These are phyloP conservation scores for Clarias gariepinus DNA, from an alignment of 2,113 vertebrate genomes.

Conservation along the genomic window DNA sequence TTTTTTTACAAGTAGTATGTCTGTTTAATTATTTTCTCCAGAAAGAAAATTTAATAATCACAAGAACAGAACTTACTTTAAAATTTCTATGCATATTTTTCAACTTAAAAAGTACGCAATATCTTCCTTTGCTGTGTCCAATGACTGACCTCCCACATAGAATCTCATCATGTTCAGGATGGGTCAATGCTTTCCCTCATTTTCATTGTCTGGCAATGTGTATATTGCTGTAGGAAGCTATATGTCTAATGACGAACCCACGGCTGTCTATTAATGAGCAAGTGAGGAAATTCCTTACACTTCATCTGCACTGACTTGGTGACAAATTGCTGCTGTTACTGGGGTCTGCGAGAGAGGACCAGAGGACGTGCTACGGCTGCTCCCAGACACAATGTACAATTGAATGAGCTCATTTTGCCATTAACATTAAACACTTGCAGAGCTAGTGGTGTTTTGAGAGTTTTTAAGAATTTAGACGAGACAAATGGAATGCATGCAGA, in stretches of 20 bases:
- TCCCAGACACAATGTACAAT: constrained; percentile 29
- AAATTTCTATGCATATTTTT: background rate
- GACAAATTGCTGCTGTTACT: constrained; percentile 55
- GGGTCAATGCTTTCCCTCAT: constrained; percentile 26
- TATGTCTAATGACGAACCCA: constrained; percentile 42
- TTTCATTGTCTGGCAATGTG: constrained; percentile 31
- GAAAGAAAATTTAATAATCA: background rate
- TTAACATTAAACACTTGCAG: constrained; percentile 29
- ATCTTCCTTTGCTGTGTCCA: background rate
- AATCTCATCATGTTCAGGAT: background rate
- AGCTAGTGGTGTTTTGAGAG: constrained; percentile 2
- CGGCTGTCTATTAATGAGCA: constrained; percentile 52
- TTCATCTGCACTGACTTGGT: constrained; percentile 58
- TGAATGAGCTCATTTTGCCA: constrained; percentile 24
- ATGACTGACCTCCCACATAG: background rate
- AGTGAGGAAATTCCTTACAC: constrained; percentile 57
- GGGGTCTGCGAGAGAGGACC: constrained; percentile 11
- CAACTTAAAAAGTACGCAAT: background rate
- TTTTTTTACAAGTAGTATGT: background rate
- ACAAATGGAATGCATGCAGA: constrained; percentile 28
- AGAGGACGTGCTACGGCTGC: background rate
- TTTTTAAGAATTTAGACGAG: constrained; percentile 6
- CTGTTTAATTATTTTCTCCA: background rate
- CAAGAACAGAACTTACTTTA: background rate
- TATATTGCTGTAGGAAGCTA: constrained; percentile 23